phyloP scores from a whole-genome alignment of 2,888 invertebrate genomes.

The Zaprionus bogoriensis region DNA sequence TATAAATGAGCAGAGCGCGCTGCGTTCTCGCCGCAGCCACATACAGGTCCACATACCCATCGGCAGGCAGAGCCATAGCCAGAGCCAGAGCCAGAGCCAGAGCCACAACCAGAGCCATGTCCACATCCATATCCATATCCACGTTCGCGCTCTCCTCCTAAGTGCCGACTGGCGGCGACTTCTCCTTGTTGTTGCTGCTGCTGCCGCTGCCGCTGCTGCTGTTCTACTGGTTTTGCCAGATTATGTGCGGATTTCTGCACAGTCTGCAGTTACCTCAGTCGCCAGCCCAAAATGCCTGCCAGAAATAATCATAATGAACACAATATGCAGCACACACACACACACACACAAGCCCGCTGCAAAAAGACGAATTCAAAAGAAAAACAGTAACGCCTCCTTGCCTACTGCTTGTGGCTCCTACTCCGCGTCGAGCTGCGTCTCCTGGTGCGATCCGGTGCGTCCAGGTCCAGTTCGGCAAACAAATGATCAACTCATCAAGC shows the following conservation, averaged over 20 bases:
- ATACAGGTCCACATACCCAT: conserved; percentile 2
- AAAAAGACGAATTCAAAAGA: conserved; percentile 67
- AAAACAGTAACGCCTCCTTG: conserved; percentile 60
- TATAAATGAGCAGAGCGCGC: conserved; percentile 65
- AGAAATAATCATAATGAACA: conserved; percentile 76
- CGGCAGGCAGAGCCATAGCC: conserved; percentile 2
- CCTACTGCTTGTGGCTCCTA: conserved; percentile 12
- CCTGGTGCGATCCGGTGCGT: too few relatives aligned
- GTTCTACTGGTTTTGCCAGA: conserved; percentile 77
- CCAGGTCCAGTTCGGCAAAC: too few relatives aligned
- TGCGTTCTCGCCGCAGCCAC: conserved; percentile 20
- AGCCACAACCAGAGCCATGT: conserved; percentile 14
- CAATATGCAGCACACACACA: conserved; percentile 56
- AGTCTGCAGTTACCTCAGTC: conserved; percentile 23
- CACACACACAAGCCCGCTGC: conserved; percentile 16
- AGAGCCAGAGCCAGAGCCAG: conserved; percentile 1
- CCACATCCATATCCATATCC: conserved; percentile 16
- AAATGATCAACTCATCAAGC: neutral
- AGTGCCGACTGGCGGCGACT: conserved; percentile 43
- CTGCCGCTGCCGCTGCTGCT: too few relatives aligned
- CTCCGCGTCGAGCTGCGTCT: conserved; percentile 14
- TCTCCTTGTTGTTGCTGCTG: conserved; percentile 56
- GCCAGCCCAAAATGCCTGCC: conserved; percentile 48
- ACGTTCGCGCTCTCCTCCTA: conserved; percentile 29
- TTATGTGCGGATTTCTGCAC: conserved; percentile 78